phyloP scores from a whole-genome alignment of 2,888 invertebrate genomes.

The Melipona bicolor region DNA sequence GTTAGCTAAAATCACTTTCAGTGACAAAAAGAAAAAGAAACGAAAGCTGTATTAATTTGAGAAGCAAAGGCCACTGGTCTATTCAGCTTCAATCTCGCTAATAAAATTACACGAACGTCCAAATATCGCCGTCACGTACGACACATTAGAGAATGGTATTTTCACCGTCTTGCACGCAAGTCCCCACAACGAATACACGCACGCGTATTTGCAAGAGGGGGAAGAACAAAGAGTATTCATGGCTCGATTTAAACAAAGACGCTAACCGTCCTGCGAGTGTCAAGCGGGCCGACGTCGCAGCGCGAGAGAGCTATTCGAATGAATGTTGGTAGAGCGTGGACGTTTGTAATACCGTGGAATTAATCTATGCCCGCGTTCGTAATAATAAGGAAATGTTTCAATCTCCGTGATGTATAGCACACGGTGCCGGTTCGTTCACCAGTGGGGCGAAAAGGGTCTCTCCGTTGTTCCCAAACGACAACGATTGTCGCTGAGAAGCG shows the following conservation, averaged over 20 bases:
- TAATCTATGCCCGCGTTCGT: constrained; percentile 83
- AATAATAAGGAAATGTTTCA: constrained; percentile 84
- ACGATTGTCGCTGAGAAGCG: constrained; percentile 72
- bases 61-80: neutral
- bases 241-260: constrained; percentile 75
- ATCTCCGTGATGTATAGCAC: constrained; percentile 82
- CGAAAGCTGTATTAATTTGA: neutral
- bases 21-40: neutral
- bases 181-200: neutral
- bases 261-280: constrained; percentile 48
- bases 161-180: neutral
- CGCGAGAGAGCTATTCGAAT: constrained; percentile 56
- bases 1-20: too few species aligned
- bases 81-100: neutral
- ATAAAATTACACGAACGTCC: neutral
- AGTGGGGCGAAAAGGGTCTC: constrained; percentile 68
- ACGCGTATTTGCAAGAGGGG: constrained; percentile 25
- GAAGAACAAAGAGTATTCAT: constrained; percentile 64
- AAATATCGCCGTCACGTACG: neutral
- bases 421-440: constrained; percentile 60
- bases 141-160: neutral
- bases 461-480: constrained; percentile 65
- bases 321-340: constrained; percentile 64
- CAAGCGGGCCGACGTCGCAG: constrained; percentile 63
- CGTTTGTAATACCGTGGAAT: constrained; percentile 80